Evolutionary conservation across 2,888 invertebrate genomes (phyloP).

Genomic region (Malacosoma neustria): DNA sequence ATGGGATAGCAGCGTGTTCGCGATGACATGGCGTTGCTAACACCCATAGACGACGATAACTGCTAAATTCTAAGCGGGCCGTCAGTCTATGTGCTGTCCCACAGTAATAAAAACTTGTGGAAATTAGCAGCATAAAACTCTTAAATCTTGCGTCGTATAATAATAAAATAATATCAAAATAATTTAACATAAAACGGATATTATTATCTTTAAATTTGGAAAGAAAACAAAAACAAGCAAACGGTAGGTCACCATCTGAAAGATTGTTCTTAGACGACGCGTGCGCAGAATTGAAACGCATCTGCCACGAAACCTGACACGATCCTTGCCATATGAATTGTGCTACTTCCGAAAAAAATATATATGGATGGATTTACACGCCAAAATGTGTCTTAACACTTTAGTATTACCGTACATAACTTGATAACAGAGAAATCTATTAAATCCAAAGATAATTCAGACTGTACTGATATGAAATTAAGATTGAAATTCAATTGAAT

Average conservation of each 20-base stretch:
- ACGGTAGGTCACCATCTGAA: neutral
- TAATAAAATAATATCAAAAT: too few relatives aligned
- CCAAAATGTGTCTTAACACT: constrained; percentile 21
- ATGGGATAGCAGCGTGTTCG: too few relatives aligned
- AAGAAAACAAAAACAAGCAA: neutral
- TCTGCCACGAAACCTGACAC: constrained; percentile 69
- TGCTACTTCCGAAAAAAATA: constrained; percentile 56
- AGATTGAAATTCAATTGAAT: neutral
- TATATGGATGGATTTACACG: constrained; percentile 10
- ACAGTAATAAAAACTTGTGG: too few relatives aligned
- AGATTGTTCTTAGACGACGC: constrained; percentile 28
- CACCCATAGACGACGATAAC: too few relatives aligned
- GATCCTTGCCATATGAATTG: constrained; percentile 62
- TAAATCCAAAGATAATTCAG: neutral
- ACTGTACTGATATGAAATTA: neutral
- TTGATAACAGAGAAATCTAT: neutral
- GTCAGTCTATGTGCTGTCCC: too few relatives aligned
- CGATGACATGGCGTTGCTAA: too few relatives aligned
- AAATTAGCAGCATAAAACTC: too few relatives aligned
- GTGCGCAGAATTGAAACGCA: constrained; percentile 49
- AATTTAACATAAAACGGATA: too few relatives aligned
- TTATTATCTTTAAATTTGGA: neutral
- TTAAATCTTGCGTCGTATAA: too few relatives aligned
- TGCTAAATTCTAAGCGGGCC: too few relatives aligned
- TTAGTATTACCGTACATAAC: constrained; percentile 9